A percentile compares a stretch with the other conserved stretches of the same genome.
Evolutionary conservation across 1,140 invertebrate genomes (phyloP).

Genomic region (Zaprionus gabonicus): DNA sequence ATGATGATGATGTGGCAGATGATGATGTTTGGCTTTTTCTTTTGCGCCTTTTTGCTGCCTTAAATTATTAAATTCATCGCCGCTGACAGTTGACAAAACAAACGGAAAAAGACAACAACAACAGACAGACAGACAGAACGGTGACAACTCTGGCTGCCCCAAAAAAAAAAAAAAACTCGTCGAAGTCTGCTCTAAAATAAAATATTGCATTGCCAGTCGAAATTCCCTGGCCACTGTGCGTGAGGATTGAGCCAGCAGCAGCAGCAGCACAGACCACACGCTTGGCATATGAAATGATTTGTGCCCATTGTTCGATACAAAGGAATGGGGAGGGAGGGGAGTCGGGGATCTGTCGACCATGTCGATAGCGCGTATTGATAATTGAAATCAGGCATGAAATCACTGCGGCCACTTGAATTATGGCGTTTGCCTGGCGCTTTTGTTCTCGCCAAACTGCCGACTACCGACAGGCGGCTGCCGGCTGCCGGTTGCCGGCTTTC

Average conservation of each 20-base stretch:
- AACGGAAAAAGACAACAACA: constrained; percentile 40
- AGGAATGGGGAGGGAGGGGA: not conserved
- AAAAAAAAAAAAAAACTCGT: not conserved
- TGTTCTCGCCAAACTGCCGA: constrained; percentile 66
- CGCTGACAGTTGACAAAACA: constrained; percentile 78
- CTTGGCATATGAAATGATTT: constrained; percentile 80
- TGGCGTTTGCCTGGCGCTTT: constrained; percentile 79
- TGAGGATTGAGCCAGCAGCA: not conserved
- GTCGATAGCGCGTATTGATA: constrained; percentile 78
- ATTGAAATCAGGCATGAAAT: constrained; percentile 82
- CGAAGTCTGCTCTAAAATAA: constrained; percentile 76
- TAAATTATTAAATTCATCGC: constrained; percentile 80
- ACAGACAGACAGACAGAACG: constrained; percentile 21
- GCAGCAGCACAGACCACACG: constrained; percentile 63
- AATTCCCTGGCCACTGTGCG: not conserved
- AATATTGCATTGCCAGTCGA: constrained; percentile 53
- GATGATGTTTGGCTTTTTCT: constrained; percentile 25
- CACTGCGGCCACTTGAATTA: constrained; percentile 79
- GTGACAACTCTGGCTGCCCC: constrained; percentile 1
- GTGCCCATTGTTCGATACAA: constrained; percentile 71
- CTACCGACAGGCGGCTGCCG: constrained; percentile 22
- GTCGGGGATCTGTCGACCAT: constrained; percentile 31
- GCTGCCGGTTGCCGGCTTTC: not conserved
- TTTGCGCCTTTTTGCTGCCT: constrained; percentile 49
- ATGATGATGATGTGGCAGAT: constrained; percentile 37